Evolutionary conservation across 2,888 invertebrate genomes (phyloP).

Genomic region (Pseudococcus jackbeardsleyi): DNA sequence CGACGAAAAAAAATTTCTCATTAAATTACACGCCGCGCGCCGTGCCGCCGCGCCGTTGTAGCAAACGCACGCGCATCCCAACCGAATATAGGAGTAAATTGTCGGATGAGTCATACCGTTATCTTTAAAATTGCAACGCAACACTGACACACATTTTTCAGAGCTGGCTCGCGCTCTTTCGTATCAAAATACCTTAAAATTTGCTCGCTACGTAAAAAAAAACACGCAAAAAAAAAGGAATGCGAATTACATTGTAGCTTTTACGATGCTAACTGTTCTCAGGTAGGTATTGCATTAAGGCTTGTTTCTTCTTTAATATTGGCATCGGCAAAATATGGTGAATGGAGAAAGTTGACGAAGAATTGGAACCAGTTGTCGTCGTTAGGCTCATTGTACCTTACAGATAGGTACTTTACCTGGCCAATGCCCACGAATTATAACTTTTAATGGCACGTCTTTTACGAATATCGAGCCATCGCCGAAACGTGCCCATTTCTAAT

Average conservation of each 20-base stretch:
- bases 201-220: neutral
- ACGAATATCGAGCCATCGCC: neutral
- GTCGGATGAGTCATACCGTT: constrained; percentile 10
- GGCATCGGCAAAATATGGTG: neutral
- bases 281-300: neutral
- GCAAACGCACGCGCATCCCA: neutral
- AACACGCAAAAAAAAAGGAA: neutral
- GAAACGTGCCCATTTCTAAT: neutral
- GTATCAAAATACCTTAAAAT: neutral
- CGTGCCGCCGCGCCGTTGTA: no score
- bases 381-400: no score
- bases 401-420: neutral
- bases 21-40: neutral
- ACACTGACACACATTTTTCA: neutral
- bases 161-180: neutral
- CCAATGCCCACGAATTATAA: neutral
- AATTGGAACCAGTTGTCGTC: constrained; percentile 9
- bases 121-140: neutral
- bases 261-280: neutral
- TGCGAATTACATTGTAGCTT: neutral
- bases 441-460: neutral
- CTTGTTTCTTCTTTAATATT: neutral
- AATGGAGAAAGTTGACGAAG: constrained; percentile 30
- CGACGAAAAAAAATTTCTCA: constrained; percentile 15
- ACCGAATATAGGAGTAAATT: neutral